phyloP scores from a whole-genome alignment of 2,797 vertebrate genomes.

The Danio jaintianensis region DNA sequence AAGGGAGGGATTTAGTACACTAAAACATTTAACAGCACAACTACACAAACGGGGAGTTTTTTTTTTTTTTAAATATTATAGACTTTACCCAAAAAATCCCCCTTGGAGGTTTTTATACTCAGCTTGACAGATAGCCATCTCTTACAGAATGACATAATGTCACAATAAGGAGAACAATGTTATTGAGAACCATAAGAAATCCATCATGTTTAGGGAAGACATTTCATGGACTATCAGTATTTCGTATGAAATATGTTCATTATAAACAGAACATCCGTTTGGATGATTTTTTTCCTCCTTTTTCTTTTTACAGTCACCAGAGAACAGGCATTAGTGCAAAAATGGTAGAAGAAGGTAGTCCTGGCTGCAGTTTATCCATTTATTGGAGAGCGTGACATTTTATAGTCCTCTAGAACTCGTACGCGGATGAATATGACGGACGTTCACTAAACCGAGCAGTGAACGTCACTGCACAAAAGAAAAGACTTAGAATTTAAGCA shows the following conservation, averaged over 20 bases:
- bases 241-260: slow-evolving; percentile 92
- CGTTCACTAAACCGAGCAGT: slow-evolving; percentile 22
- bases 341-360: slow-evolving; percentile 91
- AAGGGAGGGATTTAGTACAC: slow-evolving; percentile 95
- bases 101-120: slow-evolving; percentile 97
- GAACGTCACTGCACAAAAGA: slow-evolving; percentile 13
- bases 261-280: slow-evolving; percentile 92
- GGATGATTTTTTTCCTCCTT: slow-evolving; percentile 75
- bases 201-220: slow-evolving; percentile 97
- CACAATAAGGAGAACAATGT: slow-evolving; percentile 94
- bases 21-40: slow-evolving; percentile 97
- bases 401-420: slow-evolving; percentile 60
- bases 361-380: slow-evolving; percentile 87
- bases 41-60: slow-evolving; percentile 94
- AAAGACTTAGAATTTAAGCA: not conserved
- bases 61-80: slow-evolving; percentile 94
- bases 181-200: slow-evolving; percentile 97
- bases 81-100: slow-evolving; percentile 97
- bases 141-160: slow-evolving; percentile 97
- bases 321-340: slow-evolving; percentile 92
- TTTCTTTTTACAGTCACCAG: slow-evolving; percentile 84
- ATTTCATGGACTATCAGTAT: slow-evolving; percentile 96
- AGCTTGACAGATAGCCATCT: slow-evolving; percentile 98
- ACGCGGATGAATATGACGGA: slow-evolving; percentile 40
- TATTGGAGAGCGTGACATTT: slow-evolving; percentile 77